Conservation (phyloP, 2,797 vertebrate genomes). For the Rhyacichthys aspro region DNA sequence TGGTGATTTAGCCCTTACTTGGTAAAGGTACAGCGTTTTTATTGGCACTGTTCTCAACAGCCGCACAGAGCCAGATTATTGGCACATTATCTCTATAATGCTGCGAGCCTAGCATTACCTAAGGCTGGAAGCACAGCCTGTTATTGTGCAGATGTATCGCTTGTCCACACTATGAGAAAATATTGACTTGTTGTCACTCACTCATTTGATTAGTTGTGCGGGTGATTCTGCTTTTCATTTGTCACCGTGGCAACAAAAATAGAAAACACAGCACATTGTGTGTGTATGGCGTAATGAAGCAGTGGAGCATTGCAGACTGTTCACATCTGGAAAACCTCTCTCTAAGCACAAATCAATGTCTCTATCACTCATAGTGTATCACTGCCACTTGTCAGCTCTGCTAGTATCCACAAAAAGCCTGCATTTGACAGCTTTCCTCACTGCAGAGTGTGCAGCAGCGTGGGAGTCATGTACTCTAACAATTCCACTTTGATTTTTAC, state of each 20-base stretch:
- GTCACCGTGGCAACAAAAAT: constrained; percentile 68
- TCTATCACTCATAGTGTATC: constrained; percentile 65
- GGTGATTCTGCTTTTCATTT: constrained; percentile 74
- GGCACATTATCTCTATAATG: constrained; percentile 61
- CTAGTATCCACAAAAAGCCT: constrained; percentile 58
- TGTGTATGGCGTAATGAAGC: constrained; percentile 55
- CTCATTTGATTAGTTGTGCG: constrained; percentile 74
- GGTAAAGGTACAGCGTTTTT: constrained; percentile 39
- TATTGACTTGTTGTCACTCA: constrained; percentile 78
- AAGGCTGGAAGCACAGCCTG: constrained; percentile 46
- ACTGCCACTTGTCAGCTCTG: constrained; percentile 65
- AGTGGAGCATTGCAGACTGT: constrained; percentile 47
- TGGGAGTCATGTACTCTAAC: constrained; percentile 65
- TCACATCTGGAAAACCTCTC: constrained; percentile 71
- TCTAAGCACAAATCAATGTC: constrained; percentile 60
- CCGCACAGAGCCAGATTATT: constrained; percentile 55
- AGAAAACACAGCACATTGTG: constrained; percentile 48
- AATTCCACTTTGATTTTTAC: constrained; percentile 66
- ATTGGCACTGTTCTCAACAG: constrained; percentile 53
- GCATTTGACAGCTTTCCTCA: constrained; percentile 64
- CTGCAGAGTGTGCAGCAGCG: constrained; percentile 56
- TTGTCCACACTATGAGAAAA: constrained; percentile 75
- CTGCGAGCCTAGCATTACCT: constrained; percentile 37
- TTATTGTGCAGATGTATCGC: constrained; percentile 63
- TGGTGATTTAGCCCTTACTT: constrained; percentile 42